phyloP scores from a whole-genome alignment of 2,888 invertebrate species.

The Neoscelio sp. region DNA sequence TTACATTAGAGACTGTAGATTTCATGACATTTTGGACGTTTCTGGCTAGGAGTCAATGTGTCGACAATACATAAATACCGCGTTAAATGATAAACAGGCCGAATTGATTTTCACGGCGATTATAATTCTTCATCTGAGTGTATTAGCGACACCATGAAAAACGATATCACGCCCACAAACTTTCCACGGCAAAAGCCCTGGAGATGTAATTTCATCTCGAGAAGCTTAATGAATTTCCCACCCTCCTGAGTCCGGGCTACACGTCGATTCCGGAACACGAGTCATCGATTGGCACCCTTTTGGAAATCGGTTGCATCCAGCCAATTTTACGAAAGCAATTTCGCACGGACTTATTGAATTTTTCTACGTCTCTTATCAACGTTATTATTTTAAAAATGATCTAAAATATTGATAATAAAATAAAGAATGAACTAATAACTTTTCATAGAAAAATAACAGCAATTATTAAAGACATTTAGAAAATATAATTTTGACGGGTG shows the following conservation, averaged over 20 bases:
- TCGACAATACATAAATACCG: background rate
- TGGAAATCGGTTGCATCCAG: constrained; percentile 33
- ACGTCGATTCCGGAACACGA: constrained; percentile 13
- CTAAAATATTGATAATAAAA: too few species aligned
- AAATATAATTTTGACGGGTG: too few species aligned
- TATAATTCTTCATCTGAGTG: constrained; percentile 37
- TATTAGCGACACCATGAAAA: constrained; percentile 26
- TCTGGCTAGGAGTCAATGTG: too few species aligned
- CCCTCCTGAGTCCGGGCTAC: constrained; percentile 11
- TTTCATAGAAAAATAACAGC: too few species aligned
- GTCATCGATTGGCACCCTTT: constrained; percentile 52
- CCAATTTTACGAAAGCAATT: constrained; percentile 38
- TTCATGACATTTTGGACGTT: too few species aligned
- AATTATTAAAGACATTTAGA: too few species aligned
- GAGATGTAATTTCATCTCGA: constrained; percentile 52
- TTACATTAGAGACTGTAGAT: too few species aligned
- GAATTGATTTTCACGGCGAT: constrained; percentile 17
- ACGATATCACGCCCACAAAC: constrained; percentile 37
- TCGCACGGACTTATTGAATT: background rate
- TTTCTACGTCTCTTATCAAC: background rate
- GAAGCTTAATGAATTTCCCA: constrained; percentile 57
- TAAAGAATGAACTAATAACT: too few species aligned
- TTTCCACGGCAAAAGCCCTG: constrained; percentile 16
- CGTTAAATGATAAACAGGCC: background rate
- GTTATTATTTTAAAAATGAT: too few species aligned